Conservation (phyloP, 1,140 invertebrate species). For the Microplitis demolitor region DNA sequence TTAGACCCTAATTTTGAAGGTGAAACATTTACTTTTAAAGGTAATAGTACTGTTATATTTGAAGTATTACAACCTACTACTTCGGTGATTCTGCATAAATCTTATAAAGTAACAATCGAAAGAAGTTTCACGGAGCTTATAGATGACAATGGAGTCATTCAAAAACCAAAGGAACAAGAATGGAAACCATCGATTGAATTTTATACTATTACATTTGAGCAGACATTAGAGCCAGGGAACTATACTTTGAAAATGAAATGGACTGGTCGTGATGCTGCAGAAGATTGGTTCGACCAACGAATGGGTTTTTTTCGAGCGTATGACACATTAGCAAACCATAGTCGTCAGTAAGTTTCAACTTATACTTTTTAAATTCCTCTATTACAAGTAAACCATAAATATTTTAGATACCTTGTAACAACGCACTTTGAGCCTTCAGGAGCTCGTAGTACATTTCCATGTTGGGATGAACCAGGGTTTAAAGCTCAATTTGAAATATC, state of each 20-base stretch:
- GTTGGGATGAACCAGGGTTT: slow-evolving; percentile 88
- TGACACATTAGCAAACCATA: not conserved
- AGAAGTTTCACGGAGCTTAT: slow-evolving; percentile 21
- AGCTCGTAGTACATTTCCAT: slow-evolving; percentile 86
- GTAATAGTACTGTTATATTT: slow-evolving; percentile 20
- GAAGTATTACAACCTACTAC: slow-evolving; percentile 16
- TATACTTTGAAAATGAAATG: slow-evolving; percentile 24
- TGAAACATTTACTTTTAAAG: slow-evolving; percentile 29
- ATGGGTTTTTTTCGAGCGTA: not conserved
- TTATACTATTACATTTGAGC: slow-evolving; percentile 14
- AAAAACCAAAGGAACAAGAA: slow-evolving; percentile 5
- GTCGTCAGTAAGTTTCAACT: slow-evolving; percentile 19
- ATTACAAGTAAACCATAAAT: not conserved
- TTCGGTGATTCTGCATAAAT: slow-evolving; percentile 23
- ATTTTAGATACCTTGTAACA: slow-evolving; percentile 74
- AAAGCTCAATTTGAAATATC: slow-evolving; percentile 85
- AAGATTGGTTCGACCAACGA: not conserved
- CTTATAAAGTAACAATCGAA: slow-evolving; percentile 10
- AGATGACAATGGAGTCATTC: not conserved
- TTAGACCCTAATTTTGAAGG: slow-evolving; percentile 25
- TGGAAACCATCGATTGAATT: slow-evolving; percentile 14
- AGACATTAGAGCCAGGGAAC: slow-evolving; percentile 10
- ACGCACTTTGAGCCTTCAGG: slow-evolving; percentile 89
- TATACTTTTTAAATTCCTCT: slow-evolving; percentile 14
- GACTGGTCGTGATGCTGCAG: not conserved